Conservation (phyloP, 2,888 invertebrate genomes). For the Coleophora deauratella region DNA sequence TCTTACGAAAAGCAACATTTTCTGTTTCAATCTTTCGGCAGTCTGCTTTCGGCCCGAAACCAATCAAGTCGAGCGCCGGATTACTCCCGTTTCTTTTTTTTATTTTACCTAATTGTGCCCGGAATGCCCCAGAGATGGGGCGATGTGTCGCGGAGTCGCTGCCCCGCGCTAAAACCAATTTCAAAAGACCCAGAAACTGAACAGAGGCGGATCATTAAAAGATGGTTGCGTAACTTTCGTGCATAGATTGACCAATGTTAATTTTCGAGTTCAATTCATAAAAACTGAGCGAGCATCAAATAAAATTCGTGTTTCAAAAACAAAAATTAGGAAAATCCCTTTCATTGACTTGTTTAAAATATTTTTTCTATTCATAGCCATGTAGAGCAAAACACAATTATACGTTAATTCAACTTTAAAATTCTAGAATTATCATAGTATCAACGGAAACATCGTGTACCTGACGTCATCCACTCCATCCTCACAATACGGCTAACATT, state of each 20-base stretch:
- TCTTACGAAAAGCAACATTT: background rate
- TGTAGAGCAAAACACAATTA: no score
- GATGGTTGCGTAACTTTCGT: no score
- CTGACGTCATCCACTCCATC: conserved; percentile 9
- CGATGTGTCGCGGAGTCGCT: conserved; percentile 47
- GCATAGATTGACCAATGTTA: no score
- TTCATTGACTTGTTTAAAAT: no score
- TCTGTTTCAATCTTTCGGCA: conserved; percentile 3
- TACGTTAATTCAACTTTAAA: no score
- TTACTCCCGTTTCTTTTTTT: conserved; percentile 44
- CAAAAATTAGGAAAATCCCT: no score
- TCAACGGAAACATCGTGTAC: background rate
- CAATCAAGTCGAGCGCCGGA: conserved; percentile 40
- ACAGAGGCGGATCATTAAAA: conserved; percentile 47
- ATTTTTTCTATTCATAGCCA: no score
- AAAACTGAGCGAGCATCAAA: no score
- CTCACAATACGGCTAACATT: conserved; percentile 11
- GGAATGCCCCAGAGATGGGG: conserved; percentile 60
- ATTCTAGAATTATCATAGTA: background rate
- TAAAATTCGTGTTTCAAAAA: no score
- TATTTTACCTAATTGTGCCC: conserved; percentile 60
- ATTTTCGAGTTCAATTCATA: no score
- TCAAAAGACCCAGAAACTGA: conserved; percentile 50
- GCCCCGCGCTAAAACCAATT: conserved; percentile 59
- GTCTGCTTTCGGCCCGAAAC: conserved; percentile 29